phyloP scores from a whole-genome alignment of 1,140 invertebrate genomes.

The Bombus turneri region DNA sequence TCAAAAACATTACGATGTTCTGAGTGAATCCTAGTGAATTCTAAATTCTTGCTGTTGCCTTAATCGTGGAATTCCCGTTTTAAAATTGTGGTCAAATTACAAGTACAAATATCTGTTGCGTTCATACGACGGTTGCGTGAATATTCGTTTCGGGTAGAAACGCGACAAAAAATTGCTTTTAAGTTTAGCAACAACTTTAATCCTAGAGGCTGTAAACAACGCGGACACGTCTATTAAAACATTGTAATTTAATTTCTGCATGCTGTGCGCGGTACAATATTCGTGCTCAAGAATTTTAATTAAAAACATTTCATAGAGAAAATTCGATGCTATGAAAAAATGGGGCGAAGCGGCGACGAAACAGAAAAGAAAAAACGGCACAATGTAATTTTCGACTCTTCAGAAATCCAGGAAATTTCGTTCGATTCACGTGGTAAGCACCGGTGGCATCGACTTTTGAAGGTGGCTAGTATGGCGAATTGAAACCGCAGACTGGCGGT shows the following conservation, averaged over 20 bases:
- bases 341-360: no score
- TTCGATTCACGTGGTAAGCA: not conserved
- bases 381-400: conserved; percentile 3
- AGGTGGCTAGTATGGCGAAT: not conserved
- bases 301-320: conserved; percentile 26
- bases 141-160: not conserved
- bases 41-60: not conserved
- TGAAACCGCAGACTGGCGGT: not conserved
- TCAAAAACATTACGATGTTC: no score
- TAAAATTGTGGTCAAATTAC: no score
- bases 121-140: not conserved
- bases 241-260: not conserved
- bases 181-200: not conserved
- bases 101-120: not conserved
- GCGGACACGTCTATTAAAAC: not conserved
- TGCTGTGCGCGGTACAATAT: not conserved
- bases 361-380: not conserved
- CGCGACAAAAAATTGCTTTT: not conserved
- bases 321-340: not conserved
- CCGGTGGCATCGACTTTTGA: not conserved
- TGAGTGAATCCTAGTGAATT: no score
- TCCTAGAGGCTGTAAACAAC: not conserved
- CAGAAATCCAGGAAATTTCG: conserved; percentile 17
- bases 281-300: conserved; percentile 23
- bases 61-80: not conserved